Percentiles rank a stretch among this genome's conserved stretches.
Evolutionary conservation across 2,888 invertebrate genomes (phyloP).

Genomic region (Cryptocephalus primarius): DNA sequence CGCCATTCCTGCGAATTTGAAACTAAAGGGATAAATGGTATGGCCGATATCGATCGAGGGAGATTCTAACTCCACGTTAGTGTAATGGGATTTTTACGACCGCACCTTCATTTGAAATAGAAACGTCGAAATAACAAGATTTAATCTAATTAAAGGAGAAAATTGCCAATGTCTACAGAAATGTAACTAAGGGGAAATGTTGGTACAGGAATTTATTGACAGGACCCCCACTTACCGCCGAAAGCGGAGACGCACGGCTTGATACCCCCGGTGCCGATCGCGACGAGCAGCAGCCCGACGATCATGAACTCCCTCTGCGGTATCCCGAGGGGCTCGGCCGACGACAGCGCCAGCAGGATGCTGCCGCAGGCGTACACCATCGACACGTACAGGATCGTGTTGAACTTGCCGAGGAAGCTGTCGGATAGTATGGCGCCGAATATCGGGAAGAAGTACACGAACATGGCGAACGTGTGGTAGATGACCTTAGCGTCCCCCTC

Average conservation of each 20-base stretch:
- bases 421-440: conserved; percentile 92
- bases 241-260: conserved; percentile 94
- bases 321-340: conserved; percentile 50
- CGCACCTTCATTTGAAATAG: no score
- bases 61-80: no score
- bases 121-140: no score
- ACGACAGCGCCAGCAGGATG: conserved; percentile 59
- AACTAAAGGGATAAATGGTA: no score
- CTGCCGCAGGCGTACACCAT: conserved; percentile 80
- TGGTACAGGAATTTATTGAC: no score
- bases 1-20: no score
- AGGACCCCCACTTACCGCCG: conserved; percentile 44
- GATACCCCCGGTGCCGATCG: conserved; percentile 88
- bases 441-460: conserved; percentile 82
- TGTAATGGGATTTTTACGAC: no score
- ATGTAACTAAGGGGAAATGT: no score
- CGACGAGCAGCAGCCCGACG: conserved; percentile 62
- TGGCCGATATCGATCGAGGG: no score
- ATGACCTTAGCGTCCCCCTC: conserved; percentile 71
- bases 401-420: conserved; percentile 82
- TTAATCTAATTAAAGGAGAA: no score
- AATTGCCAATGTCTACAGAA: no score
- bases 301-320: conserved; percentile 42
- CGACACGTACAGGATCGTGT: conserved; percentile 82
- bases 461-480: conserved; percentile 81